Evolutionary conservation across 1,140 invertebrate genomes (phyloP).

Genomic region (Orius insidiosus): DNA sequence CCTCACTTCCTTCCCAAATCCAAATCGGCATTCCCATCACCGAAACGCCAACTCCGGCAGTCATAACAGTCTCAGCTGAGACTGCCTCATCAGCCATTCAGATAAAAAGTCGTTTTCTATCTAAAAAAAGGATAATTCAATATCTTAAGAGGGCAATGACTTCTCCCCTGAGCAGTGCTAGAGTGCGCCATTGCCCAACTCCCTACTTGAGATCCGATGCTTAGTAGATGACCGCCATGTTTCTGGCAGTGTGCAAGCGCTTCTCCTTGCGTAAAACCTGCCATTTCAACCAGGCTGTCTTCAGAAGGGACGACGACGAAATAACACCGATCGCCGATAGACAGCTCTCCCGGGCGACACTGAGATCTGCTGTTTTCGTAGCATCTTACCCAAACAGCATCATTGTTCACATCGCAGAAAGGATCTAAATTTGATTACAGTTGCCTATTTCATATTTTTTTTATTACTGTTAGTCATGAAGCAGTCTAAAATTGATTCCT

Average conservation of each 20-base stretch:
- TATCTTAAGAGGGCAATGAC: not conserved
- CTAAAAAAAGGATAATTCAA: too few species aligned
- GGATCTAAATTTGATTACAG: too few species aligned
- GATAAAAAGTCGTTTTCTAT: constrained; percentile 43
- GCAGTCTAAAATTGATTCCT: constrained; percentile 31
- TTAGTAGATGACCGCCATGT: constrained; percentile 30
- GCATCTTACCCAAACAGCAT: constrained; percentile 31
- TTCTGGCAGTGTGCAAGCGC: constrained; percentile 28
- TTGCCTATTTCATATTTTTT: too few species aligned
- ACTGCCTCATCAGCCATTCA: constrained; percentile 30
- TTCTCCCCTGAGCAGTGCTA: not conserved
- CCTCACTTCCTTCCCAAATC: constrained; percentile 33
- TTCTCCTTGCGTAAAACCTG: constrained; percentile 29
- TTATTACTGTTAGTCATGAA: constrained; percentile 23
- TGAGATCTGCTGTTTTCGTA: constrained; percentile 28
- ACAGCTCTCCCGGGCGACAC: constrained; percentile 29
- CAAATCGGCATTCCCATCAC: constrained; percentile 29
- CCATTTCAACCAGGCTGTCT: constrained; percentile 19
- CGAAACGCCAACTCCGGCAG: constrained; percentile 33
- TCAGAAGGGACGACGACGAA: constrained; percentile 19
- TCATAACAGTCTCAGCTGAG: constrained; percentile 31
- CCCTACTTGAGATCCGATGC: constrained; percentile 29
- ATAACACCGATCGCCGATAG: constrained; percentile 25
- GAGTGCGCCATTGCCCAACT: not conserved
- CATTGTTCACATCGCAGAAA: constrained; percentile 23